These are phyloP conservation scores for Therioaphis trifolii DNA, from an alignment of 2,888 invertebrate species.

Conservation along the genomic window DNA sequence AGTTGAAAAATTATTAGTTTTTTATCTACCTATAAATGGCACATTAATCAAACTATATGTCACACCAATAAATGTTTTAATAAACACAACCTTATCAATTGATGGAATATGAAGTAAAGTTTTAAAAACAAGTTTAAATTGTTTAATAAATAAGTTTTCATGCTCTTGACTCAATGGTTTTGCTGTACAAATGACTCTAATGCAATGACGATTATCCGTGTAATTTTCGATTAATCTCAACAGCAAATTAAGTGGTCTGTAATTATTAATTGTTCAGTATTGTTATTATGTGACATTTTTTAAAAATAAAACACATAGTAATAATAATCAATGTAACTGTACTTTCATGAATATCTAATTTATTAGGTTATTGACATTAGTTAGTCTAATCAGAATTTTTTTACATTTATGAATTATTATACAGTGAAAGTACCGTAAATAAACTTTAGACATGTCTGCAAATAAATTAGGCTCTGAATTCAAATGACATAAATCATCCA, in stretches of 20 bases:
- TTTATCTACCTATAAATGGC: slow-evolving; percentile 47
- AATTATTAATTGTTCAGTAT: neutral
- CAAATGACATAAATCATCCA: too few relatives aligned
- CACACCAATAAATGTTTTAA: neutral
- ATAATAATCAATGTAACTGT: too few relatives aligned
- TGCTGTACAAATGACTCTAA: slow-evolving; percentile 46
- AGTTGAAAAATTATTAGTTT: slow-evolving; percentile 45
- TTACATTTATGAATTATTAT: too few relatives aligned
- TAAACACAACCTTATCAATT: slow-evolving; percentile 48
- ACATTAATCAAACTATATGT: neutral
- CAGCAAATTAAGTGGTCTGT: slow-evolving; percentile 39
- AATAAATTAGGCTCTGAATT: slow-evolving; percentile 62
- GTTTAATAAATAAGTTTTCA: slow-evolving; percentile 38
- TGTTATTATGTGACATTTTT: neutral
- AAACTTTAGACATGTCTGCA: slow-evolving; percentile 54
- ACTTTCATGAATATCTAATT: too few relatives aligned
- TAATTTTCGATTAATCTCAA: slow-evolving; percentile 48
- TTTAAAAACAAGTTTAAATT: slow-evolving; percentile 44
- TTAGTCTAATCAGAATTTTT: too few relatives aligned
- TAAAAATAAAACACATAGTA: too few relatives aligned
- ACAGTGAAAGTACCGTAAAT: slow-evolving; percentile 43
- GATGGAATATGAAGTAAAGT: slow-evolving; percentile 27
- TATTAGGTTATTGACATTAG: too few relatives aligned
- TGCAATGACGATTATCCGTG: slow-evolving; percentile 7
- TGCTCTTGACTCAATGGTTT: slow-evolving; percentile 43